Evolutionary conservation across 2,888 invertebrate species (phyloP), one percentile per base, ranked within the genome.

Genomic region (Frankliniella fusca): DNA sequence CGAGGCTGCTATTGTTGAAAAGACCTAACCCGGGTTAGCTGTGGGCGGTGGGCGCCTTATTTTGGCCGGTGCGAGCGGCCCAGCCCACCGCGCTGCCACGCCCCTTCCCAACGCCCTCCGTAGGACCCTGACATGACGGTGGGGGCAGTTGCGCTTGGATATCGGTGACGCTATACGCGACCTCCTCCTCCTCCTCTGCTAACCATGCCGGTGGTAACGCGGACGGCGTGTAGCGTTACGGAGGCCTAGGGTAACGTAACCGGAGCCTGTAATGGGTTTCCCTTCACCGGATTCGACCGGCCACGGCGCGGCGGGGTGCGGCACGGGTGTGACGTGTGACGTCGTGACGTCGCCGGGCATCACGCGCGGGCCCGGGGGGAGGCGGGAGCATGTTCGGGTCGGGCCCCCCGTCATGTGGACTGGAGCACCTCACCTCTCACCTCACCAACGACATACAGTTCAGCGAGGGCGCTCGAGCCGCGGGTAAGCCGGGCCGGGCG

Each of bases 171-270:
- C 54, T 54, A 18, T 18, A 54, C 15, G 15, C 54, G 54, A 12
- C 15, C 54, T 15, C 15, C 54, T 18, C 54, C 54, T 12, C 54
- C 54, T 12, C 23, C 70, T 11, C 9, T 9, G 23, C 70, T 23
- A 23, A 23, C 10, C 23, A 12, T 27, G 70, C 70, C 12, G 70
- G 23, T 27, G 70, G 70, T 76, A 76, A 76, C 70, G 9, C 11
- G 23, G 70, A 18, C 61, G 9, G 11, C 70, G 70, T 76, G 70
- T 76, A 76, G 27, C 70, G 70, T 76, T 76, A 76, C 70, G 70
- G 27, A 76, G 70, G 70, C 70, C 70, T 76, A 76, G 70, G 70
- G 70, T 76, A 76, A 76, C 70, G 70, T 76, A 76, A 76, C 70
- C 70, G 70, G 70, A 76, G 70, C 70, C 70, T 76, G 27, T 76